Percentiles rank a stretch among this genome's conserved stretches.
Conservation (phyloP, 2,113 vertebrate species). For the Bungarus multicinctus region DNA sequence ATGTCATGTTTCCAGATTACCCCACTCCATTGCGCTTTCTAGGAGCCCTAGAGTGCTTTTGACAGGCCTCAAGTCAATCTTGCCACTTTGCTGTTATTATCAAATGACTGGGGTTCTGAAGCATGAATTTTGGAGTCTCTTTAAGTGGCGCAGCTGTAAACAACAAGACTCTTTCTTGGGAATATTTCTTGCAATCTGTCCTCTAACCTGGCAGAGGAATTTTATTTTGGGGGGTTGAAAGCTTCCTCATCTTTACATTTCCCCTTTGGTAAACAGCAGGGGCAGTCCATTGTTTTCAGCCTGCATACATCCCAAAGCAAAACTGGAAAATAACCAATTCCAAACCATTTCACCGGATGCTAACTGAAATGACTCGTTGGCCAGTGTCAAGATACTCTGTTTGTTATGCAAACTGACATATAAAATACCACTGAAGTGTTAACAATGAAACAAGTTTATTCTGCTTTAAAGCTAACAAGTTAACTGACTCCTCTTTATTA, state of each 20-base stretch:
- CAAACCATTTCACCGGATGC: neutral
- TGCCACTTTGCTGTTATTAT: neutral
- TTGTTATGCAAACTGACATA: neutral
- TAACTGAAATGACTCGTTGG: neutral
- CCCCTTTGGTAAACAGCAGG: neutral
- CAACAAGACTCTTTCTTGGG: slow-evolving; percentile 1
- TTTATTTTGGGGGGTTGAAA: neutral
- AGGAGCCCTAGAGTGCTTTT: neutral
- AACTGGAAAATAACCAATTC: neutral
- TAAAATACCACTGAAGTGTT: neutral
- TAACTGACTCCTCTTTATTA: neutral
- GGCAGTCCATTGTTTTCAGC: neutral
- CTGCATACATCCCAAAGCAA: neutral
- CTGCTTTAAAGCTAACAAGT: neutral
- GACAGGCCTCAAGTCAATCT: neutral
- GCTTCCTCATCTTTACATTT: neutral
- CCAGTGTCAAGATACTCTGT: neutral
- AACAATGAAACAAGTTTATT: neutral
- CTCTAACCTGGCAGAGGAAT: neutral
- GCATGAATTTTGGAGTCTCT: slow-evolving; percentile 19
- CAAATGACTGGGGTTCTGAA: slow-evolving; percentile 25
- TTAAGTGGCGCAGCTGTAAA: slow-evolving; percentile 28
- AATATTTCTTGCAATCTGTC: neutral
- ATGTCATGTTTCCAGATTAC: slow-evolving; percentile 4
- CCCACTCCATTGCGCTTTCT: neutral